Percentiles rank a stretch among this genome's conserved stretches.
Evolutionary conservation across 2,113 vertebrate species (phyloP).

Genomic region (Leptobrachium leishanense): DNA sequence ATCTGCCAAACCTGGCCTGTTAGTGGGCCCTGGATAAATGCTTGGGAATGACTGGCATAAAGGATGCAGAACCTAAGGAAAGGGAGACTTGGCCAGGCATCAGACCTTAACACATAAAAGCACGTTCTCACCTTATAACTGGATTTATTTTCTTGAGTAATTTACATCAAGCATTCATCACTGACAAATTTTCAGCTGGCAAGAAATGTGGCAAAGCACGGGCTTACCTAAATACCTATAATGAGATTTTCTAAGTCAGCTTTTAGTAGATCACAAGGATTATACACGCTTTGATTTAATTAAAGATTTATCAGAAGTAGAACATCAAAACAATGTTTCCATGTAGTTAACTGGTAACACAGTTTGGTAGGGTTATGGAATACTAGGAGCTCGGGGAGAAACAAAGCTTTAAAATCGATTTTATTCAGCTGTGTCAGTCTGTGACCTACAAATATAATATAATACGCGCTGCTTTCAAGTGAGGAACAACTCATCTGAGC

Average conservation of each 20-base stretch:
- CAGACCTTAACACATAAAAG: too few relatives aligned
- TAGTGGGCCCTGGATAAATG: too few relatives aligned
- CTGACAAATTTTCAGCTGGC: neutral
- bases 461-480: slow-evolving; percentile 35
- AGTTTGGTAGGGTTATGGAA: slow-evolving; percentile 18
- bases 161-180: too few relatives aligned
- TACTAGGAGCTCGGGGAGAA: slow-evolving; percentile 9
- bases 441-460: slow-evolving; percentile 47
- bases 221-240: slow-evolving; percentile 7
- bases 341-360: slow-evolving; percentile 1
- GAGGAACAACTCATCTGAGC: slow-evolving; percentile 28
- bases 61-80: too few relatives aligned
- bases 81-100: too few relatives aligned
- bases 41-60: too few relatives aligned
- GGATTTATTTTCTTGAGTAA: too few relatives aligned
- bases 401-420: slow-evolving; percentile 11
- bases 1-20: too few relatives aligned
- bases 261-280: slow-evolving; percentile 4
- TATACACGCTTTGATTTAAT: slow-evolving; percentile 16
- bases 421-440: slow-evolving; percentile 5
- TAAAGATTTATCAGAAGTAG: slow-evolving; percentile 19
- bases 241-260: slow-evolving; percentile 9
- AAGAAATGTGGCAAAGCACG: neutral
- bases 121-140: too few relatives aligned
- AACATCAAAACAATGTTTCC: slow-evolving; percentile 12